A percentile compares a stretch with the other conserved stretches of the same genome.
These are phyloP conservation scores for Anseranas semipalmata DNA, from an alignment of 2,113 vertebrate species.

Conservation along the genomic window DNA sequence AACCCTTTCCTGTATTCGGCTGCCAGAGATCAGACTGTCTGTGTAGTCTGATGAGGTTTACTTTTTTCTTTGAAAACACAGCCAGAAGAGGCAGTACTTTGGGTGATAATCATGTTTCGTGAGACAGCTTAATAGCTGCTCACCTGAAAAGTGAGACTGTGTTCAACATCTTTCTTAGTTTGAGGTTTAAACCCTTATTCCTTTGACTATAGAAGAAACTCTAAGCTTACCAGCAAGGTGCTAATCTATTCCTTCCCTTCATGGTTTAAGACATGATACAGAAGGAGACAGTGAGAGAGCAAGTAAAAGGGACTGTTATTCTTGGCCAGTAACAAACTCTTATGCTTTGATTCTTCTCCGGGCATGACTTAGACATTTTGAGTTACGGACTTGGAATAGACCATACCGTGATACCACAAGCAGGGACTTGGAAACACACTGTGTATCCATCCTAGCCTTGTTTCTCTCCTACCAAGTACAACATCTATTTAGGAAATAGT, in stretches of 20 bases:
- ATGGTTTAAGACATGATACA: background rate
- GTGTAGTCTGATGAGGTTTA: background rate
- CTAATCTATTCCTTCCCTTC: background rate
- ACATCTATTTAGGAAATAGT: background rate
- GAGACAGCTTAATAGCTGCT: background rate
- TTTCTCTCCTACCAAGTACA: background rate
- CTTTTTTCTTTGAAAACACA: background rate
- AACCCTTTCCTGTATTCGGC: background rate
- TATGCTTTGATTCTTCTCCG: conserved; percentile 46
- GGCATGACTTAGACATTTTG: background rate
- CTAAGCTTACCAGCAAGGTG: background rate
- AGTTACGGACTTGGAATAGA: background rate
- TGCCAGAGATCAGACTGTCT: background rate
- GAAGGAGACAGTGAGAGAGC: background rate
- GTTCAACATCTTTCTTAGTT: background rate
- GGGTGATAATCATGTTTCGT: background rate
- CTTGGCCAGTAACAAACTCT: conserved; percentile 10
- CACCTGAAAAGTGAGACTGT: background rate
- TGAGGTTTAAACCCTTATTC: background rate
- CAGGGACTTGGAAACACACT: background rate
- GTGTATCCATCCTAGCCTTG: background rate
- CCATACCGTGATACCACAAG: background rate
- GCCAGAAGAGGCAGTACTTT: background rate
- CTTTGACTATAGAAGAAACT: background rate
- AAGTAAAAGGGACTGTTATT: background rate